A percentile compares a stretch with the other conserved stretches of the same genome.
These are phyloP conservation scores for Nannoperca australis DNA, from an alignment of 2,797 vertebrate species.

Conservation along the genomic window DNA sequence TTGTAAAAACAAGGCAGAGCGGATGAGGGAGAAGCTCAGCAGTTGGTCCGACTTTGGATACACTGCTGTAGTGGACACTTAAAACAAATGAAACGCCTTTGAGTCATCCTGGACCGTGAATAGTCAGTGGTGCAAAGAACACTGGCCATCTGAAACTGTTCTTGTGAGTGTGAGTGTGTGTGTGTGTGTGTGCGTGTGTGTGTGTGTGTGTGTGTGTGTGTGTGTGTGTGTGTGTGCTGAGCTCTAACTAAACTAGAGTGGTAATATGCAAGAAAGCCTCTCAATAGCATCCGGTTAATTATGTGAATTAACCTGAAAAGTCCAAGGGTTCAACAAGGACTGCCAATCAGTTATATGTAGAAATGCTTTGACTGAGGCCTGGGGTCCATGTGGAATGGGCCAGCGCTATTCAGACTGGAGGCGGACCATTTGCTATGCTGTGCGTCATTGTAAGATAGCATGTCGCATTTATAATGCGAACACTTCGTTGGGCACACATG, in stretches of 20 bases:
- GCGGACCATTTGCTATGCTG: slow-evolving; percentile 40
- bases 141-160: slow-evolving; percentile 45
- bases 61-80: slow-evolving; percentile 42
- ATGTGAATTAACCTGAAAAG: slow-evolving; percentile 21
- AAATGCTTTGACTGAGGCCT: slow-evolving; percentile 20
- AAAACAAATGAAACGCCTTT: slow-evolving; percentile 62
- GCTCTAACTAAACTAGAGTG: neutral
- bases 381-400: slow-evolving; percentile 22
- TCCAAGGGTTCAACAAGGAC: slow-evolving; percentile 18
- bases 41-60: slow-evolving; percentile 42
- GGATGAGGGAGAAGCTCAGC: slow-evolving; percentile 47
- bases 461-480: slow-evolving; percentile 83
- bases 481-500: slow-evolving; percentile 72
- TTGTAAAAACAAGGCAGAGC: slow-evolving; percentile 60
- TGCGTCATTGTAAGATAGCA: slow-evolving; percentile 74
- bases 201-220: slow-evolving; percentile 22
- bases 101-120: slow-evolving; percentile 56
- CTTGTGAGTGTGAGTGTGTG: slow-evolving; percentile 17
- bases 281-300: neutral
- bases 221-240: slow-evolving; percentile 25
- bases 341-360: slow-evolving; percentile 12
- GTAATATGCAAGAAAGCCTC: neutral
- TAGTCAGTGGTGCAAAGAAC: slow-evolving; percentile 52
- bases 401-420: slow-evolving; percentile 36
- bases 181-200: neutral